A percentile compares a stretch with the other conserved stretches of the same genome.
phyloP scores from a whole-genome alignment of 2,888 invertebrate genomes.

The Thalpophila matura region DNA sequence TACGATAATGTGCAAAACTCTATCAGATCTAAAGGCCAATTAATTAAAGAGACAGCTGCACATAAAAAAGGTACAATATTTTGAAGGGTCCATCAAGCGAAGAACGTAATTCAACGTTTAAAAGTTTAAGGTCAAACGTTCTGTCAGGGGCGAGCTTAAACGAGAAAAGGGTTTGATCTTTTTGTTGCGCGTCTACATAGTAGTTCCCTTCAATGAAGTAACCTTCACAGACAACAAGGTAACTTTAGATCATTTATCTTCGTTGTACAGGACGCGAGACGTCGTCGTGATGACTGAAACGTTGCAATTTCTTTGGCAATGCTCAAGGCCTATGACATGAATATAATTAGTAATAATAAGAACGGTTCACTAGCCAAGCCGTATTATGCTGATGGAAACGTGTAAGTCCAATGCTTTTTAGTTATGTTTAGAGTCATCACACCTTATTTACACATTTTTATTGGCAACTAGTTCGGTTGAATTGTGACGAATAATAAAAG shows the following conservation, averaged over 20 bases:
- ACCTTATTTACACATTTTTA: slow-evolving; percentile 5
- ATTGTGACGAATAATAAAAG: slow-evolving; percentile 21
- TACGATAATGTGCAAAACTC: slow-evolving; percentile 32
- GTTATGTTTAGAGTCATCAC: slow-evolving; percentile 26
- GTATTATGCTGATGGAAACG: slow-evolving; percentile 42
- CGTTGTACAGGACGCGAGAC: slow-evolving; percentile 58
- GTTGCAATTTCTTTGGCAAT: slow-evolving; percentile 66
- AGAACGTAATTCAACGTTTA: slow-evolving; percentile 55
- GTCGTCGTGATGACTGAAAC: slow-evolving; percentile 59
- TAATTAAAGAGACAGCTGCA: slow-evolving; percentile 50
- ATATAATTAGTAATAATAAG: slow-evolving; percentile 58
- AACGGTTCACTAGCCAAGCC: slow-evolving; percentile 42
- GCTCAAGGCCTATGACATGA: slow-evolving; percentile 63
- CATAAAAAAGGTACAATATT: slow-evolving; percentile 47
- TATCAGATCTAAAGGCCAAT: slow-evolving; percentile 40
- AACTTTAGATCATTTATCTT: slow-evolving; percentile 68
- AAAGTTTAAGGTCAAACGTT: slow-evolving; percentile 66
- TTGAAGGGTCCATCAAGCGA: slow-evolving; percentile 59
- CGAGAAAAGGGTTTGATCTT: slow-evolving; percentile 63
- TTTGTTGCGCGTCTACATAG: slow-evolving; percentile 42
- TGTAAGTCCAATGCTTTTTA: slow-evolving; percentile 31
- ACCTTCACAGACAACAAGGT: slow-evolving; percentile 64
- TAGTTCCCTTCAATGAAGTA: slow-evolving; percentile 62
- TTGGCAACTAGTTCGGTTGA: slow-evolving; percentile 17
- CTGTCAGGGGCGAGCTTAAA: slow-evolving; percentile 60